phyloP scores from a whole-genome alignment of 2,113 vertebrate species.

The Microcebus jonahi region DNA sequence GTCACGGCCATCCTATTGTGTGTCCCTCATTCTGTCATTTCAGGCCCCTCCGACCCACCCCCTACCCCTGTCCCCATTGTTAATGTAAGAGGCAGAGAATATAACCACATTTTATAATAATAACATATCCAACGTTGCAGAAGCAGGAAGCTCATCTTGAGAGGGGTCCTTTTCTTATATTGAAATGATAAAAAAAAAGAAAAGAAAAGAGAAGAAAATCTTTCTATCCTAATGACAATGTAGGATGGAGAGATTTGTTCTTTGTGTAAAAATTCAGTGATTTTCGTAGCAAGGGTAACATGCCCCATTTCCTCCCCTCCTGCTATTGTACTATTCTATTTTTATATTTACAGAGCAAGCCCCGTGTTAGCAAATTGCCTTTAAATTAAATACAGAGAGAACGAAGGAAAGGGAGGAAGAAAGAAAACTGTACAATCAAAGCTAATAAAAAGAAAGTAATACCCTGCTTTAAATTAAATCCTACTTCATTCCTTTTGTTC shows the following conservation, averaged over 20 bases:
- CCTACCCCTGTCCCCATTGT: constrained; percentile 82
- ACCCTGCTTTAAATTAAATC: constrained; percentile 57
- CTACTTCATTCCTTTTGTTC: constrained; percentile 46
- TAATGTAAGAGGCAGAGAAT: constrained; percentile 75
- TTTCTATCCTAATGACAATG: constrained; percentile 70
- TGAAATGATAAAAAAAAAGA: constrained; percentile 28
- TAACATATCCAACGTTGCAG: constrained; percentile 65
- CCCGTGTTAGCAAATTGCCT: constrained; percentile 51
- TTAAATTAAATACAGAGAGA: constrained; percentile 70
- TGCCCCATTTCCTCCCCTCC: constrained; percentile 22
- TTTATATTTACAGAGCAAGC: constrained; percentile 32
- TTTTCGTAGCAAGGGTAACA: constrained; percentile 36
- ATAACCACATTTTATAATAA: constrained; percentile 68
- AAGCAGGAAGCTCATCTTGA: constrained; percentile 29
- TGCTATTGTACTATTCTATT: not conserved
- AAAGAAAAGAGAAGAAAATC: constrained; percentile 47
- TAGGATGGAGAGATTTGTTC: not conserved
- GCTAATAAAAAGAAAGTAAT: constrained; percentile 66
- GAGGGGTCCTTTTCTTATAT: constrained; percentile 60
- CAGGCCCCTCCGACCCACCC: constrained; percentile 80
- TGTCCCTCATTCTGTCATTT: constrained; percentile 81
- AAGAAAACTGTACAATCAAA: constrained; percentile 49
- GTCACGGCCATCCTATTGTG: constrained; percentile 88
- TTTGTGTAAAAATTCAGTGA: constrained; percentile 51
- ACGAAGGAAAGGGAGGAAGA: not conserved